A percentile compares a stretch with the other conserved stretches of the same genome.
phyloP scores from a whole-genome alignment of 2,888 invertebrate species.

The Cephus runcator region DNA sequence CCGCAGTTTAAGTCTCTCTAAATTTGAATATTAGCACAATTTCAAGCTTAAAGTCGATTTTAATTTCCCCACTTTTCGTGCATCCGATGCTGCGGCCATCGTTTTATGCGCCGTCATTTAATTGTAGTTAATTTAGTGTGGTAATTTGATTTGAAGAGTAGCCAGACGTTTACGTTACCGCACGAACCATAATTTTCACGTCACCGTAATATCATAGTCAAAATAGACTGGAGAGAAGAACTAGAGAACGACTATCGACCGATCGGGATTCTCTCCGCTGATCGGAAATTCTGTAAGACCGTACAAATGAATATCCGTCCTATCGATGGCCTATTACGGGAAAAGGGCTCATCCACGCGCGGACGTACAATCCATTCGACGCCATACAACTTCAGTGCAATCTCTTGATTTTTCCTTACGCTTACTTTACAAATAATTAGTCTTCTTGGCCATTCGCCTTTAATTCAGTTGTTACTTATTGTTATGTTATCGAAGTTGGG shows the following conservation, averaged over 20 bases:
- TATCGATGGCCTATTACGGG: not conserved
- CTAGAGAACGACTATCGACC: not conserved
- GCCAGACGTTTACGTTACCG: not conserved
- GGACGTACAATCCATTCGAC: not conserved
- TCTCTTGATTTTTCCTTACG: not conserved
- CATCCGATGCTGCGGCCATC: too few relatives aligned
- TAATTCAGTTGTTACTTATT: not conserved
- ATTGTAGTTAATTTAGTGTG: not conserved
- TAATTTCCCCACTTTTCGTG: not conserved
- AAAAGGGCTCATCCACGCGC: not conserved
- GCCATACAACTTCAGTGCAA: not conserved
- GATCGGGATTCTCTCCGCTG: not conserved
- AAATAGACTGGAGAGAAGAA: not conserved
- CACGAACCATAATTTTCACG: not conserved
- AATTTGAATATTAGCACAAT: constrained; percentile 10
- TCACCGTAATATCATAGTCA: not conserved
- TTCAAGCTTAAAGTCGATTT: not conserved
- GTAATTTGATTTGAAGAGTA: not conserved
- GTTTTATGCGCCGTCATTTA: not conserved
- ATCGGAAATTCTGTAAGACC: not conserved
- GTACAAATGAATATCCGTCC: not conserved
- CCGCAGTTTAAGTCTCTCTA: constrained; percentile 59
- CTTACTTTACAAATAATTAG: not conserved
- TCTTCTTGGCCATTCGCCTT: not conserved
- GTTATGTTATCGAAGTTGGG: not conserved